Evolutionary conservation across 2,113 vertebrate species (phyloP).

Genomic region (pig (Sus scrofa)): T2T-Sscrofa CM000817.6:28200501-28201000

Average conservation of each 20-base stretch:
- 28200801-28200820: background rate
- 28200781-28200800: background rate
- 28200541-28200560: background rate
- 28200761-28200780: background rate
- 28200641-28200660: background rate
- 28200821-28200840: too few relatives aligned
- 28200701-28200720: background rate
- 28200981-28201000: background rate
- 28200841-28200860: background rate
- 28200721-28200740: background rate
- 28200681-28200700: background rate
- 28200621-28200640: background rate
- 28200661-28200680: background rate
- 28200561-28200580: background rate
- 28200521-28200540: background rate
- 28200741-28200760: background rate
- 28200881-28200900: accelerated
- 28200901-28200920: background rate
- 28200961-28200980: background rate
- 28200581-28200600: background rate
- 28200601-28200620: slow-evolving; percentile 32
- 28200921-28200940: background rate
- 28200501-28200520: background rate
- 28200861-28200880: background rate
- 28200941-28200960: background rate